These are phyloP conservation scores for Desoria tigrina DNA, from an alignment of 2,888 invertebrate genomes.

Conservation along the genomic window DNA sequence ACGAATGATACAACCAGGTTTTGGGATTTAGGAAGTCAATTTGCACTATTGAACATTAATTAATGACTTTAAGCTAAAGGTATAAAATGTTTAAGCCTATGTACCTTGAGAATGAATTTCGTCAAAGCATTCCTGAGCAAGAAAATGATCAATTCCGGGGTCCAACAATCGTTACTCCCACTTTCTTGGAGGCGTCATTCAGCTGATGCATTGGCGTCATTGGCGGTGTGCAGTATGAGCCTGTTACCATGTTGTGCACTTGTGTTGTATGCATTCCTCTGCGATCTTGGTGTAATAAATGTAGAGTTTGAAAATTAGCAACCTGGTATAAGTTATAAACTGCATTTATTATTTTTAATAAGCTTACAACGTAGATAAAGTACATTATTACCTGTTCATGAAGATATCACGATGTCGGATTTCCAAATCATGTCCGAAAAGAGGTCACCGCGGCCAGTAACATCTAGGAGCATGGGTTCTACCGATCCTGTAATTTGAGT, in stretches of 20 bases:
- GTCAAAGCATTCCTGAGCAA: slow-evolving; percentile 96
- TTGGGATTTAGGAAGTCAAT: too few species aligned
- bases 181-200: slow-evolving; percentile 76
- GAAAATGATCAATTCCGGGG: slow-evolving; percentile 96
- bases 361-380: too few species aligned
- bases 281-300: slow-evolving; percentile 61
- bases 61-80: neutral
- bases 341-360: too few species aligned
- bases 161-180: slow-evolving; percentile 94
- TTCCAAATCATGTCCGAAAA: slow-evolving; percentile 71
- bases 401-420: slow-evolving; percentile 77
- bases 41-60: neutral
- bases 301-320: neutral
- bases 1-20: slow-evolving; percentile 83
- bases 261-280: slow-evolving; percentile 78
- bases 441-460: slow-evolving; percentile 70
- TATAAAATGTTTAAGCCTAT: slow-evolving; percentile 52
- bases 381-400: slow-evolving; percentile 72
- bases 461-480: slow-evolving; percentile 78
- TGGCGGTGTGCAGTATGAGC: slow-evolving; percentile 88
- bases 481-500: slow-evolving; percentile 66
- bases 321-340: too few species aligned
- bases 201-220: slow-evolving; percentile 75
- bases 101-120: slow-evolving; percentile 81
- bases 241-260: slow-evolving; percentile 93